These are phyloP conservation scores for Lepas anatifera DNA, from an alignment of 2,888 invertebrate genomes.

Conservation along the genomic window DNA sequence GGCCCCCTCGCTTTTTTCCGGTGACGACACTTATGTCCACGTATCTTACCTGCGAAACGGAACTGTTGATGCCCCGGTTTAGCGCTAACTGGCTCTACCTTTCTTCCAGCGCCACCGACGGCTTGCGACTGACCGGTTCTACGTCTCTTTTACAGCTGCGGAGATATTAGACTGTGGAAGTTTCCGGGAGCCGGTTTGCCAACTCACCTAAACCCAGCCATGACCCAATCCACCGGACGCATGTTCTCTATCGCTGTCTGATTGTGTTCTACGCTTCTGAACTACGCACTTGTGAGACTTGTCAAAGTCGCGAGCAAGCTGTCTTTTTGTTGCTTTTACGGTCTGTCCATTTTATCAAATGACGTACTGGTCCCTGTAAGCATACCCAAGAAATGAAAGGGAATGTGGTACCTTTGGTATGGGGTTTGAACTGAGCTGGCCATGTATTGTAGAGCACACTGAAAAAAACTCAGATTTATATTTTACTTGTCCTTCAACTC, in stretches of 20 bases:
- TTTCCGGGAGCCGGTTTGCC: background rate
- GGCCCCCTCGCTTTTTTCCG: too few relatives aligned
- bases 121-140: background rate
- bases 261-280: background rate
- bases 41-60: background rate
- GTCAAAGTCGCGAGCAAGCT: background rate
- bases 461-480: too few relatives aligned
- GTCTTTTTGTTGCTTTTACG: background rate
- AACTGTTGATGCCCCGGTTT: background rate
- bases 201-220: background rate
- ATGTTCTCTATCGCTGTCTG: constrained; percentile 3
- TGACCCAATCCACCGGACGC: constrained; percentile 3
- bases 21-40: too few relatives aligned
- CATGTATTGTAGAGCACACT: too few relatives aligned
- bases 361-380: too few relatives aligned
- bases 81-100: background rate
- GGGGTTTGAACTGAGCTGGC: too few relatives aligned
- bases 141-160: background rate
- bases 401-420: too few relatives aligned
- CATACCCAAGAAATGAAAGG: too few relatives aligned
- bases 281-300: background rate
- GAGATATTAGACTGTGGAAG: background rate
- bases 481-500: too few relatives aligned
- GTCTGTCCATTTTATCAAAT: background rate
- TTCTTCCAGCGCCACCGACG: background rate